Conservation (phyloP, 92 coral and sea anemone species). For the Blastomussa wellsi region DNA sequence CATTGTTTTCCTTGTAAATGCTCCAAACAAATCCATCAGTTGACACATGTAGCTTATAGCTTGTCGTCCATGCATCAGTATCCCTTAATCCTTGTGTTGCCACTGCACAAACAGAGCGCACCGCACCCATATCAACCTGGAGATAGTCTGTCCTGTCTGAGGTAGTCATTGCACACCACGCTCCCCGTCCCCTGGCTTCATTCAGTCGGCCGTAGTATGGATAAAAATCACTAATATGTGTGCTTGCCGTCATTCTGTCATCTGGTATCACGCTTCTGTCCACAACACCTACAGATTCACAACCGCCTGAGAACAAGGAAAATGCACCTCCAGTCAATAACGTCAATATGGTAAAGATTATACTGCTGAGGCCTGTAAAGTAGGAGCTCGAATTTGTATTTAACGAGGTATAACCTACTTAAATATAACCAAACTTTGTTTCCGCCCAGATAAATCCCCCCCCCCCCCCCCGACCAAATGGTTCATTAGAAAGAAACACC, state of each 20-base stretch:
- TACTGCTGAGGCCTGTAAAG: too few relatives aligned
- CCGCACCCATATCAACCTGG: constrained; percentile 6
- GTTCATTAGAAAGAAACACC: too few relatives aligned
- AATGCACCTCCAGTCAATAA: too few relatives aligned
- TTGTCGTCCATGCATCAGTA: not conserved
- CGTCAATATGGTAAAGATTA: too few relatives aligned
- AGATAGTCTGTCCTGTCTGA: constrained; percentile 19
- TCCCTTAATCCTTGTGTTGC: not conserved
- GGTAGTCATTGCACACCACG: not conserved
- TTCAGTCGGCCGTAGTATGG: constrained; percentile 33
- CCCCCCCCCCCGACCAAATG: too few relatives aligned
- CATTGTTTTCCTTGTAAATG: not conserved
- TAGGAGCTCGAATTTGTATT: too few relatives aligned
- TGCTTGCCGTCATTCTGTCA: constrained; percentile 22
- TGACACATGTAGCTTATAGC: not conserved
- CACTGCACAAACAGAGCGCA: constrained; percentile 14
- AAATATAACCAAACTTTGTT: too few relatives aligned
- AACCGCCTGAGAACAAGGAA: not conserved
- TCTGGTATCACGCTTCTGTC: not conserved
- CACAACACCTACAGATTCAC: not conserved
- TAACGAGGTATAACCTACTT: too few relatives aligned
- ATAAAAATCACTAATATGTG: fast-evolving
- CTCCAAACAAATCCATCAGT: not conserved
- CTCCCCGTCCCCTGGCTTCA: not conserved
- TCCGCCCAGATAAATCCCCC: too few relatives aligned